These are phyloP conservation scores for Actias luna DNA, from an alignment of 2,888 invertebrate species.

Conservation along the genomic window DNA sequence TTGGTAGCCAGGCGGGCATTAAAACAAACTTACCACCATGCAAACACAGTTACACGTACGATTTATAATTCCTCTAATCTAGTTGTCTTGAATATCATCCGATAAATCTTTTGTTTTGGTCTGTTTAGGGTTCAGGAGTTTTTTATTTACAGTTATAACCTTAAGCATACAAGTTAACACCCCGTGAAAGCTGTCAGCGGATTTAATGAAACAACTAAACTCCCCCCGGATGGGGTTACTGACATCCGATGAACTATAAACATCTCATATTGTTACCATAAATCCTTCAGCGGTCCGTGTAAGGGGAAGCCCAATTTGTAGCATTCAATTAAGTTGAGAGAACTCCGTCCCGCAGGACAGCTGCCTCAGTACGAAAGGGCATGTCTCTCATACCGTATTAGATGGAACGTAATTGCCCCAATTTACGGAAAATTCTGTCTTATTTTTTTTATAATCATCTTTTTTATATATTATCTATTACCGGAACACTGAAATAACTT, in stretches of 20 bases:
- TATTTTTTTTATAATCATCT: conserved; percentile 2
- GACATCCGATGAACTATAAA: conserved; percentile 13
- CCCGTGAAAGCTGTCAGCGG: not conserved
- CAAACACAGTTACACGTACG: no score
- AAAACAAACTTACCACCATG: no score
- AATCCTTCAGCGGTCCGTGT: conserved; percentile 23
- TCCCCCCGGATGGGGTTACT: not conserved
- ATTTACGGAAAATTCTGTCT: conserved; percentile 3
- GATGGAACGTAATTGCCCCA: conserved; percentile 6
- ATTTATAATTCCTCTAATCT: no score
- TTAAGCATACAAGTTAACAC: no score
- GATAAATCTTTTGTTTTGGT: no score
- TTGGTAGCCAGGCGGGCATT: no score
- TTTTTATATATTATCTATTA: not conserved
- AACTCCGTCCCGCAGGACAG: conserved; percentile 8
- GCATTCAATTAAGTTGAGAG: conserved; percentile 17
- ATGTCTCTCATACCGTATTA: conserved; percentile 8
- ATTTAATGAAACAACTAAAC: conserved; percentile 4
- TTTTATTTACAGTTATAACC: no score
- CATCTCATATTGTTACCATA: conserved; percentile 20
- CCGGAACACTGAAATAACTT: not conserved
- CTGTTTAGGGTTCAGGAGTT: no score
- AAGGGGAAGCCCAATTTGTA: conserved; percentile 31
- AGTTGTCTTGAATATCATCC: no score
- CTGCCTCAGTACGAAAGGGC: not conserved